Conservation (phyloP, 2,888 invertebrate species). For the Philereme vetulata region DNA sequence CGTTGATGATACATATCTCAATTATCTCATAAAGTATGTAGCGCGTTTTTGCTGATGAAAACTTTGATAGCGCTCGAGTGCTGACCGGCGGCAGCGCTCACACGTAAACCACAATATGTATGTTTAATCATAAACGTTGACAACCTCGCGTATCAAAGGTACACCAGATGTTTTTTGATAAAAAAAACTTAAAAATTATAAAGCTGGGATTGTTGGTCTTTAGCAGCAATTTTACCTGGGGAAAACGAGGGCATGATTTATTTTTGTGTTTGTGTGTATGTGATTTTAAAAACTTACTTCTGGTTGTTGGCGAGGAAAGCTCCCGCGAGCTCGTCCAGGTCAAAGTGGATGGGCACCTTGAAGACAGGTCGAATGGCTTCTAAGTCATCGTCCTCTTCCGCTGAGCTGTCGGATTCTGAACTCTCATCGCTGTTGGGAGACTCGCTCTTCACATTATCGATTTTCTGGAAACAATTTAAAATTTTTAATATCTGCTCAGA, state of each 20-base stretch:
- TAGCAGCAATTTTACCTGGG: no score
- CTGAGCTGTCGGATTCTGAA: conserved; percentile 83
- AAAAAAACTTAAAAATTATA: no score
- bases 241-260: not conserved
- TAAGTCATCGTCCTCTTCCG: conserved; percentile 84
- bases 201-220: no score
- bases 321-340: conserved; percentile 92
- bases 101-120: conserved; percentile 7
- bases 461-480: conserved; percentile 64
- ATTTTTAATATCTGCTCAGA: not conserved
- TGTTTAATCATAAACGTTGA: not conserved
- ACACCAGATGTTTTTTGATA: no score
- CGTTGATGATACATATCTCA: conserved; percentile 17
- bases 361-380: conserved; percentile 84
- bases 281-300: conserved; percentile 69
- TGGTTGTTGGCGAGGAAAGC: conserved; percentile 88
- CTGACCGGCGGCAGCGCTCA: not conserved
- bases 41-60: conserved; percentile 19
- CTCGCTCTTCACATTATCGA: conserved; percentile 70
- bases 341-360: conserved; percentile 91
- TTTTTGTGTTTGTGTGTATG: conserved; percentile 12
- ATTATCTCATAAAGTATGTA: conserved; percentile 19
- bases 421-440: conserved; percentile 71
- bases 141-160: no score
- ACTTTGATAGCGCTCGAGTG: conserved; percentile 20